phyloP scores from a whole-genome alignment of 2,113 vertebrate species.

The Lipophrys pholis region DNA sequence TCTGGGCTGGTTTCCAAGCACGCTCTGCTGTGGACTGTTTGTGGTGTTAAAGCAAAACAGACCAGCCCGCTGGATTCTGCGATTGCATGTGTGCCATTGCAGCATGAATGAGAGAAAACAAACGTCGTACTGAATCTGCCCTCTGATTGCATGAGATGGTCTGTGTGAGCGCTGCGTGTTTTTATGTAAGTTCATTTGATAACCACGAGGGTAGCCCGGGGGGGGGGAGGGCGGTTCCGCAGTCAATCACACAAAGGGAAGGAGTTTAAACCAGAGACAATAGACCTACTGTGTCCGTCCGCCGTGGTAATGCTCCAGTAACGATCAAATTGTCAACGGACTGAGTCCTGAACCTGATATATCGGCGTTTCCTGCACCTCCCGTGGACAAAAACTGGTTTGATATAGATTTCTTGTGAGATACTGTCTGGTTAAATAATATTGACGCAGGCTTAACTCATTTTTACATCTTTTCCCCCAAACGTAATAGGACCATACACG shows the following conservation, averaged over 20 bases:
- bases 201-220: no score
- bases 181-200: not conserved
- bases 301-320: not conserved
- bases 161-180: not conserved
- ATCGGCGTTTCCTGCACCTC: no score
- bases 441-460: no score
- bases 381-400: no score
- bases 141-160: not conserved
- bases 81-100: not conserved
- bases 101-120: not conserved
- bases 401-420: no score
- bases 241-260: not conserved
- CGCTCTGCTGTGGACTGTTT: not conserved
- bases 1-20: not conserved
- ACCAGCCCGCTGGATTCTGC: not conserved
- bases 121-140: not conserved
- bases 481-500: no score
- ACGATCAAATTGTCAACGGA: not conserved
- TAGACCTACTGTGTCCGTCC: fast-evolving
- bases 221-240: no score
- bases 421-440: no score
- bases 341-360: no score
- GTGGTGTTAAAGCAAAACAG: constrained; percentile 2
- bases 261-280: not conserved
- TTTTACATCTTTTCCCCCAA: no score